phyloP scores from a whole-genome alignment of 2,113 vertebrate species.

The Oophaga pumilio region DNA sequence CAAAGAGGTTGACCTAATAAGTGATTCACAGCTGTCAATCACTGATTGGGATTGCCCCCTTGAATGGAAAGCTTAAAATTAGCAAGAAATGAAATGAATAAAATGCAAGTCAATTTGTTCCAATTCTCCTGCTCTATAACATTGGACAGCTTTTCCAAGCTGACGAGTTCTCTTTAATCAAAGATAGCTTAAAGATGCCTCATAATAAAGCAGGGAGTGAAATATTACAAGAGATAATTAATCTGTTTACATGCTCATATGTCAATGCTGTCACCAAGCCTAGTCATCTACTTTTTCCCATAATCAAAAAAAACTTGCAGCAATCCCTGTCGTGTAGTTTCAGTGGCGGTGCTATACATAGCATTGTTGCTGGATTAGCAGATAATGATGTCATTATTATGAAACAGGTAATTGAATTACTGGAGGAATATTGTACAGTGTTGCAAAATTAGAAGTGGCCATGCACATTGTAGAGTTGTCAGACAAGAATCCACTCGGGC shows the following conservation, averaged over 20 bases:
- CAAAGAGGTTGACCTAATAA: too few relatives aligned
- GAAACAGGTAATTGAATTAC: neutral
- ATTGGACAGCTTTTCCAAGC: too few relatives aligned
- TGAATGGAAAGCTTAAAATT: too few relatives aligned
- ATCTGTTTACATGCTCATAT: constrained; percentile 27
- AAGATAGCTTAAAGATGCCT: neutral
- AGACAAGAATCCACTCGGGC: neutral
- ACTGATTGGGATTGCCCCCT: too few relatives aligned
- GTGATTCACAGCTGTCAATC: too few relatives aligned
- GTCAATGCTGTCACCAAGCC: neutral
- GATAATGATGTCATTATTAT: constrained; percentile 26
- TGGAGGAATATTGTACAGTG: neutral
- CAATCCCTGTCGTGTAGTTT: constrained; percentile 6
- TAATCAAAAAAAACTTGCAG: neutral
- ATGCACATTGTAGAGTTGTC: neutral
- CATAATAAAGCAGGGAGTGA: constrained; percentile 30
- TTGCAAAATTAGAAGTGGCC: neutral
- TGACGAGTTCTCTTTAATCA: neutral
- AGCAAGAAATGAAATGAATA: too few relatives aligned
- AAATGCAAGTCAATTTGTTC: too few relatives aligned
- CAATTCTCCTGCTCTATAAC: too few relatives aligned
- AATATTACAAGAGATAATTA: constrained; percentile 15
- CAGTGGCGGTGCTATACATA: constrained; percentile 11
- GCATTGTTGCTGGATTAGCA: constrained; percentile 5
- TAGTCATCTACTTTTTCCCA: constrained; percentile 13